Evolutionary conservation across 2,113 vertebrate species (phyloP), one percentile per base, ranked within the genome.

Genomic region (Eptatretus burgeri): DNA sequence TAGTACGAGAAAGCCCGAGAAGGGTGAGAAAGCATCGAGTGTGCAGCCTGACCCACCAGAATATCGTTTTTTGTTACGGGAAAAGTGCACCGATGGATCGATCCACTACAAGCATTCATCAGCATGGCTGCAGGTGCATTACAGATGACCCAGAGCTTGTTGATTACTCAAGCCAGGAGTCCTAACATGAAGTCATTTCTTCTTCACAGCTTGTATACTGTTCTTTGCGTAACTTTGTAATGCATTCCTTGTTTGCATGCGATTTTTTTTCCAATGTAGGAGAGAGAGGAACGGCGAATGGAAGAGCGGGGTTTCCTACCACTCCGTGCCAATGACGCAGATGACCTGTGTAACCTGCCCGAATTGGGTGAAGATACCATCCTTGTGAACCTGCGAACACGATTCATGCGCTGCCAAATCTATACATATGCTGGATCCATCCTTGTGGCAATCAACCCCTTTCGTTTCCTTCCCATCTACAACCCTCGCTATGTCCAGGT

Each of bases 391-490:
- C 77, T 98, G 71, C 76, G 89, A 69, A 81, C 77, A 52, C 88
- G 91, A 68, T 98, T 85, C 74, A 84, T 80, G 67, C 85, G 93
- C 71, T 88, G 94, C 65, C 88, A 82, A 73, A 98, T 98, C 74
- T 98, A 98, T 74, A 98, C 91, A 2, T 93, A 98, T 0, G 85
- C 95, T 4, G 85, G 87, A 63, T 93, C 82, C 75, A 98, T 98
- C 73, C 82, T 98, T 68, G 88, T 96, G 1, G 87, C 85, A 72
- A 93, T 98, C 69, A 98, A 98, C 65, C 89, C 91, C 2, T 98
- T 98, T 71, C 85, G 89, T 69, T 98, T 98, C 73, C 80, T 98
- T 66, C 91, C 91, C 72, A 88, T 98, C 76, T 98, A 98, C 76
- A 98, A 98, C 74, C 91, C 91, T 62, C 95, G 93, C 71, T 94